Evolutionary conservation across 2,888 invertebrate genomes (phyloP), one percentile per base, ranked within the genome.

Genomic region (Drosophila kokeensis): DNA sequence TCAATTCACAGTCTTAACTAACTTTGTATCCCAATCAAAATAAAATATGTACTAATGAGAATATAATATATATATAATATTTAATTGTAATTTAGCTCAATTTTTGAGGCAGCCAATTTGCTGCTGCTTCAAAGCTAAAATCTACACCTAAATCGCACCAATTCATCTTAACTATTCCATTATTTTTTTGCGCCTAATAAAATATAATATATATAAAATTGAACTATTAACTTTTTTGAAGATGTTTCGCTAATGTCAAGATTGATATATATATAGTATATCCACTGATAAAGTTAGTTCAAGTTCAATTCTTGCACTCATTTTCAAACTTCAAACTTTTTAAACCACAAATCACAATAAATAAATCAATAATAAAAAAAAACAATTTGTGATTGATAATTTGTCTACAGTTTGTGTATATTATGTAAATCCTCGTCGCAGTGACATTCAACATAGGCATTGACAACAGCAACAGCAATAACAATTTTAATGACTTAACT

Each of bases 401-500:
- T 68, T 73, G 38, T 54, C 49, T 69, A 61, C 57, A 65, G 27
- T 62, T 76, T 66, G 50, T 77, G 40, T 80, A 58, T 77, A 78
- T 79, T 81, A 69, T 68, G 60, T 66, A 64, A 72, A 64, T 68
- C 64, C 69, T 72, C 58, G 55, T 61, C 45, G 55, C 60, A 13
- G 27, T 60, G 73, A 65, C 78, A 68, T 61, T 53, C 29, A 81
- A 81, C 82, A 18, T 24, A 13, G 13, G 34, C 13, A 60, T 32
- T 45, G 45, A 45, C 45, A 45, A 8, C 45, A 45, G 21, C 45
- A 21, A n/a, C 5, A 13, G 7, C 45, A 45, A 24, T 7, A 45
- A 24, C 45, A 45, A 32, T 40, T 65, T 81, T 82, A 90, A 42
- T 89, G 91, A 4, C 52, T 61, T 73, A 27, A 76, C 77, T 67